Base-by-base conservation (phyloP, 2,113 vertebrate genomes). In the Anoura caudifer region DNA sequence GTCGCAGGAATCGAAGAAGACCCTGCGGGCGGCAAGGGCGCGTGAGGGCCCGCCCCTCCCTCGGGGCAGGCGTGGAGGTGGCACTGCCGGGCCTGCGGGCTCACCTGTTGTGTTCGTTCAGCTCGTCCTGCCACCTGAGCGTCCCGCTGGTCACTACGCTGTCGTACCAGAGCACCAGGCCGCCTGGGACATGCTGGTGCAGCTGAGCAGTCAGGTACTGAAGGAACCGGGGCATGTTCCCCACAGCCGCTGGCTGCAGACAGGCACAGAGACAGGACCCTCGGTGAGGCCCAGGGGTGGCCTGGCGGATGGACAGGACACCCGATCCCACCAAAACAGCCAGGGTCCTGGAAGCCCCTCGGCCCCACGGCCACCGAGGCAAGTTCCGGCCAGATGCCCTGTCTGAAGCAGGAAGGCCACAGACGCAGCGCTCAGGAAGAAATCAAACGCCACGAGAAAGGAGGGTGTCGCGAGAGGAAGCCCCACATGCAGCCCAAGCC, bases 161-260 rank as follows among this genome's bases (percentile, higher is more conserved):
- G 98, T 99, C 99, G 0, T 99, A 99, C 99, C 99, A 99, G 90
- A 99, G 97, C 65, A 99, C 98, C 98, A 99, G 95, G 38, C 99
- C 98, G 6, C 98, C 98, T 0, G 99, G 97, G 59, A 99, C 97
- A 0, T 97, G 94, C 6, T 97, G 93, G 9, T 99, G 99, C 85
- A 99, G 98, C 98, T 98, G 98, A 0, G 98, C 92, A 0, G 98
- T 99, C 97, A 99, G 97, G 31, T 99, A 99, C 28, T 45, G 98
- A 87, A 99, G 98, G 97, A 99, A 99, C 9, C 19, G 75, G 2
- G 98, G 98, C 5, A 96, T 38, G 94, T 99, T 99, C 95, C 79
- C 95, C 96, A 99, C 99, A 0, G 99, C 99, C 0, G 43, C 97
- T 0, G 75, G 97, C 99, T 99, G 96, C n/a, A 45, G 75, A 69